Evolutionary conservation across 2,888 invertebrate species (phyloP).

Genomic region (Tachystola acroxantha): DNA sequence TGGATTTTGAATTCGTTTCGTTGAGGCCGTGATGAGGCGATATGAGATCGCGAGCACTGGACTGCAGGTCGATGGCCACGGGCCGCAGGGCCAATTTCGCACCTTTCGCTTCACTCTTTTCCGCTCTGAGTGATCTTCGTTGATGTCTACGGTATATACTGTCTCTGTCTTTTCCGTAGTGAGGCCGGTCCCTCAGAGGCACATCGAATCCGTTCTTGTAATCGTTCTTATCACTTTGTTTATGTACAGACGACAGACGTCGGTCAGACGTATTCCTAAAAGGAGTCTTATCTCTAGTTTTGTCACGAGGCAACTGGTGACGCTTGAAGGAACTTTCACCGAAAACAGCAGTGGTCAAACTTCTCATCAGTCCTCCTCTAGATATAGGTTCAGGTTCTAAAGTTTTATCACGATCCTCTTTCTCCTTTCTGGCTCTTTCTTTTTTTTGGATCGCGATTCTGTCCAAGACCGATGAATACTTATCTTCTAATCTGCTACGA

Average conservation of each 20-base stretch:
- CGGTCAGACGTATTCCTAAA: conserved; percentile 72
- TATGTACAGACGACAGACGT: conserved; percentile 52
- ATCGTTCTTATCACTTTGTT: conserved; percentile 52
- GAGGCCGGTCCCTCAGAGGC: conserved; percentile 40
- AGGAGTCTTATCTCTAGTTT: conserved; percentile 82
- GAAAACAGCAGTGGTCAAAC: conserved; percentile 85
- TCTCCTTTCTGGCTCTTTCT: conserved; percentile 67
- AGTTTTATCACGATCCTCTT: conserved; percentile 83
- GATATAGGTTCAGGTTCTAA: conserved; percentile 80
- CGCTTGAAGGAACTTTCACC: conserved; percentile 79
- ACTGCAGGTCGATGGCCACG: conserved; percentile 70
- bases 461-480: conserved; percentile 87
- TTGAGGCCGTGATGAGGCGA: conserved; percentile 55
- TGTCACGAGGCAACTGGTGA: conserved; percentile 76
- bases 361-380: conserved; percentile 78
- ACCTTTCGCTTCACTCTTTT: conserved; percentile 79
- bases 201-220: conserved; percentile 59
- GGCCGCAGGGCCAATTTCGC: conserved; percentile 74
- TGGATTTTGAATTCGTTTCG: conserved; percentile 43
- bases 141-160: conserved; percentile 71
- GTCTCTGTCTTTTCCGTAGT: conserved; percentile 68
- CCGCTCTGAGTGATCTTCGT: conserved; percentile 78
- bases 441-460: conserved; percentile 81
- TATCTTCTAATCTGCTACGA: conserved; percentile 86
- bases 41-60: conserved; percentile 69